These are phyloP conservation scores for Hemithea aestivaria DNA, from an alignment of 2,888 invertebrate species.

Conservation along the genomic window DNA sequence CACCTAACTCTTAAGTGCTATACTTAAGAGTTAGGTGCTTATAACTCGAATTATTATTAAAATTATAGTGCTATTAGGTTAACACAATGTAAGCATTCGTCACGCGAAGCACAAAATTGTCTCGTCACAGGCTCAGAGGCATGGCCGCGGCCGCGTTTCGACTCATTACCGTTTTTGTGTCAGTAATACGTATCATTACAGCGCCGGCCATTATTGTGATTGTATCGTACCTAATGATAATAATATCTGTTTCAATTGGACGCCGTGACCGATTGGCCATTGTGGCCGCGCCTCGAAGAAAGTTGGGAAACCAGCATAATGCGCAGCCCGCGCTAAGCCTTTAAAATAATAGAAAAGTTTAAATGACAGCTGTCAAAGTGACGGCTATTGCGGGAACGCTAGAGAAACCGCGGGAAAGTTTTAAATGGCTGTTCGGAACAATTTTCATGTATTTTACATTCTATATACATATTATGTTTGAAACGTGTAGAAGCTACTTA, in stretches of 20 bases:
- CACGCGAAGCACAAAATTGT: conserved; percentile 13
- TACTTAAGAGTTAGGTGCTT: too few relatives aligned
- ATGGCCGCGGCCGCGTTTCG: conserved; percentile 19
- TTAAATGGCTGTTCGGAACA: conserved; percentile 1
- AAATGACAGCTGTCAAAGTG: conserved; percentile 29
- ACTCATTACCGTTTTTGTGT: conserved; percentile 29
- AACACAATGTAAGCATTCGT: conserved; percentile 11
- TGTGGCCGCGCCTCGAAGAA: conserved; percentile 8
- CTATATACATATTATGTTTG: too few relatives aligned
- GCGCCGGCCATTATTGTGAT: conserved; percentile 39
- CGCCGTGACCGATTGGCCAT: conserved; percentile 30
- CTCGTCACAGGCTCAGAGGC: conserved; percentile 15
- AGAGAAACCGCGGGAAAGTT: conserved; percentile 5
- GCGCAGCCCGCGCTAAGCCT: neutral
- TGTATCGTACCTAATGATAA: conserved; percentile 38
- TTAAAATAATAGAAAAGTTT: conserved; percentile 4
- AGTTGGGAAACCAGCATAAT: conserved; percentile 8
- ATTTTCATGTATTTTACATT: too few relatives aligned
- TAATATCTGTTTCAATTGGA: conserved; percentile 52
- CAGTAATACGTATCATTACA: conserved; percentile 26
- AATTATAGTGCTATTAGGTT: conserved; percentile 9
- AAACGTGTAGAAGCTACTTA: too few relatives aligned
- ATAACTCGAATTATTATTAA: too few relatives aligned
- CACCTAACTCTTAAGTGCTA: too few relatives aligned
- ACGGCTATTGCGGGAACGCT: conserved; percentile 7